phyloP scores from a whole-genome alignment of 2,888 invertebrate species.

The Smittia sp. region DNA sequence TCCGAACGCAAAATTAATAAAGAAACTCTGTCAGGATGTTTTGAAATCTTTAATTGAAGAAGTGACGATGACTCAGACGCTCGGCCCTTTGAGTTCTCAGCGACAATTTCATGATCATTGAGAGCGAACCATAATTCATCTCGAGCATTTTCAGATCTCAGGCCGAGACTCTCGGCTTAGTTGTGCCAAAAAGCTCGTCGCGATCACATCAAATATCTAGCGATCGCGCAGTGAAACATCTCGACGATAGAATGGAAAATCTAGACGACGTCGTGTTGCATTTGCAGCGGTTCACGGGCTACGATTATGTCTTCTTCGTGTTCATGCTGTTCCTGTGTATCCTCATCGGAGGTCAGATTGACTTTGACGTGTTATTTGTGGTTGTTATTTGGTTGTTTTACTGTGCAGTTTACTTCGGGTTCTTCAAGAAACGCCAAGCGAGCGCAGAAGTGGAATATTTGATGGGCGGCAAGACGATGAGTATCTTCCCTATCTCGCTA shows the following conservation, averaged over 20 bases:
- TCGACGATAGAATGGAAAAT: slow-evolving; percentile 47
- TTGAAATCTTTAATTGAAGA: no score
- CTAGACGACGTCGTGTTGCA: slow-evolving; percentile 50
- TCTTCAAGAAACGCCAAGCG: slow-evolving; percentile 58
- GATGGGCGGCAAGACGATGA: slow-evolving; percentile 77
- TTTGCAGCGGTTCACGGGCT: slow-evolving; percentile 51
- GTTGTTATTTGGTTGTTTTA: no score
- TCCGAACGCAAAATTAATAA: no score
- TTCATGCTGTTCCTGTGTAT: slow-evolving; percentile 71
- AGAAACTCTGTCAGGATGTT: no score
- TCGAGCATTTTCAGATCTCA: background rate
- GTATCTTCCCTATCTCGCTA: slow-evolving; percentile 72
- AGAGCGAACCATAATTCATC: slow-evolving; percentile 14
- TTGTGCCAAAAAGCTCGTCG: slow-evolving; percentile 28
- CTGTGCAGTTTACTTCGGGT: slow-evolving; percentile 79
- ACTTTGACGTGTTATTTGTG: no score
- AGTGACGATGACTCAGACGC: no score
- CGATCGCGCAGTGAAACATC: background rate
- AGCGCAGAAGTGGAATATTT: slow-evolving; percentile 69
- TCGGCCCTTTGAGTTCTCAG: no score
- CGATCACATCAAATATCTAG: slow-evolving; percentile 29
- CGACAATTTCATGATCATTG: no score
- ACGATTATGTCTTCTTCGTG: slow-evolving; percentile 53
- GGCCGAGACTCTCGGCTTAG: background rate
- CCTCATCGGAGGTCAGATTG: slow-evolving; percentile 69